Percentiles rank a stretch among this genome's conserved stretches.
Conservation (phyloP, 2,113 vertebrate species). For the Passer montanus region DNA sequence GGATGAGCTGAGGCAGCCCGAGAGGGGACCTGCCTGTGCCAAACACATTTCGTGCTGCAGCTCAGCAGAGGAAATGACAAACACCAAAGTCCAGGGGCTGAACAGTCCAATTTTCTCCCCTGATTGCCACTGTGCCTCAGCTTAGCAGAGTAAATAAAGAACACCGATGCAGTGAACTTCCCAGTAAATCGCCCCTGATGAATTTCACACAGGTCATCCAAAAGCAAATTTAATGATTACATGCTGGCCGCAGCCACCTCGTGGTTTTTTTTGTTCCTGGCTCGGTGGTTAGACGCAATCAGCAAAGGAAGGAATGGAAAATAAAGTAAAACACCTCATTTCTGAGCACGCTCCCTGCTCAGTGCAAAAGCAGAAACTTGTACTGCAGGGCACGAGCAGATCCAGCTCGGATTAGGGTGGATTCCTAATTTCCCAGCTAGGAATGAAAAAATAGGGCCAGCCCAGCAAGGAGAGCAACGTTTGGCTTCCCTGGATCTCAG, state of each 20-base stretch:
- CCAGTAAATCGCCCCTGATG: background rate
- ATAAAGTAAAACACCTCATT: background rate
- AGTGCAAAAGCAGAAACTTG: background rate
- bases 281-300: background rate
- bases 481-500: background rate
- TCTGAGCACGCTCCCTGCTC: background rate
- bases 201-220: conserved; percentile 2
- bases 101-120: conserved; percentile 20
- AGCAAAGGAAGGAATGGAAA: background rate
- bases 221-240: conserved; percentile 40
- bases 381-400: background rate
- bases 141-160: conserved; percentile 46
- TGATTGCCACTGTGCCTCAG: conserved; percentile 22
- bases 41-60: background rate
- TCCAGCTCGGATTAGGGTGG: background rate
- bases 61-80: background rate
- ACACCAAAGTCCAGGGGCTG: background rate
- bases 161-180: background rate
- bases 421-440: background rate
- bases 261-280: background rate
- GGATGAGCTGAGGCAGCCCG: background rate
- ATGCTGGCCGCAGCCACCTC: background rate
- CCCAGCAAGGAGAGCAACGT: background rate
- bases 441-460: background rate
- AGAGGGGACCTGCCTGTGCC: background rate